These are phyloP conservation scores for silkworm (Bombyx mori) DNA, from an alignment of 1,140 invertebrate genomes.

Conservation along the genomic window ASM3026992v2 NC_085121.1:5084501-5085000, in stretches of 20 bases:
- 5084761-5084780: conserved; percentile 68
- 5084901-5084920: conserved; percentile 46
- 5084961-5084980: conserved; percentile 68
- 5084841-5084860: conserved; percentile 22
- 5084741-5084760: conserved; percentile 19
- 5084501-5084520: background rate
- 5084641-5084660: too few relatives aligned
- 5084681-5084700: background rate
- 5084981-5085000: conserved; percentile 57
- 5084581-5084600: too few relatives aligned
- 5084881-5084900: conserved; percentile 36
- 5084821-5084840: conserved; percentile 71
- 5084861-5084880: conserved; percentile 18
- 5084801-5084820: conserved; percentile 67
- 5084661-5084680: background rate
- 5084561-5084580: too few relatives aligned
- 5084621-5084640: too few relatives aligned
- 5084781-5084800: conserved; percentile 71
- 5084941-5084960: conserved; percentile 72
- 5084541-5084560: too few relatives aligned
- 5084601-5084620: too few relatives aligned
- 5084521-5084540: too few relatives aligned
- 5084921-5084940: conserved; percentile 69
- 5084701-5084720: background rate
- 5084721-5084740: conserved; percentile 1